These are phyloP conservation scores for Aphaenogaster ashmeadi DNA, from an alignment of 1,140 invertebrate genomes.

Conservation along the genomic window DNA sequence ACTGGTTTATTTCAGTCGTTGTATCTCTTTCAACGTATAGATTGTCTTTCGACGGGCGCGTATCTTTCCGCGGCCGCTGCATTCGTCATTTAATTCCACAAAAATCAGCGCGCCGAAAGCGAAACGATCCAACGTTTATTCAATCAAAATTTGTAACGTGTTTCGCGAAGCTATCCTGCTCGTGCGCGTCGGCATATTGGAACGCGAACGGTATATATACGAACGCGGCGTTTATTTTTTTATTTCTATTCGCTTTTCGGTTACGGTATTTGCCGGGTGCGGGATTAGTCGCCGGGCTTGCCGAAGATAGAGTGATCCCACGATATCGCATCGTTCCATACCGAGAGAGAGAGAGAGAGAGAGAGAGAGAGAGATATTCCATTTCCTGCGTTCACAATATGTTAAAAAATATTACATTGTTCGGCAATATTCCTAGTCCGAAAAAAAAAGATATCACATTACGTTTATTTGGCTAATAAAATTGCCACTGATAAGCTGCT, in stretches of 20 bases:
- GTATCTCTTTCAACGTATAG: slow-evolving; percentile 29
- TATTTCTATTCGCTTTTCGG: slow-evolving; percentile 64
- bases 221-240: slow-evolving; percentile 50
- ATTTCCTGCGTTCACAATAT: slow-evolving; percentile 54
- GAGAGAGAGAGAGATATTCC: no score
- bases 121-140: slow-evolving; percentile 64
- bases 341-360: no score
- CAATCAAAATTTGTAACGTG: slow-evolving; percentile 65
- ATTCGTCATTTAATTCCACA: slow-evolving; percentile 63
- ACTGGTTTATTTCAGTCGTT: slow-evolving; percentile 54
- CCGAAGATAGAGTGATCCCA: slow-evolving; percentile 58
- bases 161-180: slow-evolving; percentile 58
- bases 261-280: slow-evolving; percentile 51
- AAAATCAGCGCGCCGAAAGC: slow-evolving; percentile 62
- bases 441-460: slow-evolving; percentile 9
- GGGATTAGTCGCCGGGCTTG: slow-evolving; percentile 56
- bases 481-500: slow-evolving; percentile 18
- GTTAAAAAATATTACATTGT: slow-evolving; percentile 56
- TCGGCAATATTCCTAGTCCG: slow-evolving; percentile 41
- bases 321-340: slow-evolving; percentile 35
- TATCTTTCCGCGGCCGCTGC: slow-evolving; percentile 42
- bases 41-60: slow-evolving; percentile 48
- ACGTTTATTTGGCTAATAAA: slow-evolving; percentile 50
- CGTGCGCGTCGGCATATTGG: slow-evolving; percentile 52
- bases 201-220: slow-evolving; percentile 37